Evolutionary conservation across 1,140 invertebrate genomes (phyloP).

Genomic region (Forficula auricularia): DNA sequence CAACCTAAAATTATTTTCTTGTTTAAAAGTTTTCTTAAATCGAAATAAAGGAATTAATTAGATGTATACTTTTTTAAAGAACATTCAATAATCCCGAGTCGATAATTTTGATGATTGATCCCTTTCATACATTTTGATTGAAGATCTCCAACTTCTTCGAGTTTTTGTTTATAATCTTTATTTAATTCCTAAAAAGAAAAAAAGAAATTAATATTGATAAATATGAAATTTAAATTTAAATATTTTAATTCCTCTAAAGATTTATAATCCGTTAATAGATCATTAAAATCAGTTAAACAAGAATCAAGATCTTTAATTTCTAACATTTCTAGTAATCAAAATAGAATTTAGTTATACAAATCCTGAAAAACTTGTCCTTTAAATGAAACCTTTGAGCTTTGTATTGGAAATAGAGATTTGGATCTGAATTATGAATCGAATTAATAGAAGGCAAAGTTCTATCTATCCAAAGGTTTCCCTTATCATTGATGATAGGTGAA

Average conservation of each 20-base stretch:
- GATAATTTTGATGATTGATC: constrained; percentile 75
- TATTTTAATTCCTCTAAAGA: constrained; percentile 9
- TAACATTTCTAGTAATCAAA: neutral
- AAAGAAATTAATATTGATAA: neutral
- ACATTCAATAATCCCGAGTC: constrained; percentile 61
- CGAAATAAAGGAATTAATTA: neutral
- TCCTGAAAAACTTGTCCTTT: no score
- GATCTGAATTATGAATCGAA: no score
- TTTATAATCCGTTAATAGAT: constrained; percentile 8
- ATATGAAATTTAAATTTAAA: neutral
- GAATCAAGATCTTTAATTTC: constrained; percentile 7
- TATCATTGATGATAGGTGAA: no score
- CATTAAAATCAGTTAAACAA: constrained; percentile 8
- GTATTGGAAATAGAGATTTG: no score
- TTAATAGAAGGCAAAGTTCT: no score
- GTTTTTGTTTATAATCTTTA: constrained; percentile 63
- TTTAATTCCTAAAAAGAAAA: constrained; percentile 40
- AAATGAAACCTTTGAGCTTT: no score
- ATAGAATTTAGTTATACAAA: no score
- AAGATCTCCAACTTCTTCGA: constrained; percentile 62
- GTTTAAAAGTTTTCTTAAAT: neutral
- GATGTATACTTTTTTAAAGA: constrained; percentile 62
- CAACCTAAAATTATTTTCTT: constrained; percentile 11
- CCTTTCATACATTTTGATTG: constrained; percentile 79
- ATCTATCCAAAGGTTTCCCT: no score